Base-by-base conservation (phyloP, 2,888 invertebrate species). In the Heliothis peltigera region DNA sequence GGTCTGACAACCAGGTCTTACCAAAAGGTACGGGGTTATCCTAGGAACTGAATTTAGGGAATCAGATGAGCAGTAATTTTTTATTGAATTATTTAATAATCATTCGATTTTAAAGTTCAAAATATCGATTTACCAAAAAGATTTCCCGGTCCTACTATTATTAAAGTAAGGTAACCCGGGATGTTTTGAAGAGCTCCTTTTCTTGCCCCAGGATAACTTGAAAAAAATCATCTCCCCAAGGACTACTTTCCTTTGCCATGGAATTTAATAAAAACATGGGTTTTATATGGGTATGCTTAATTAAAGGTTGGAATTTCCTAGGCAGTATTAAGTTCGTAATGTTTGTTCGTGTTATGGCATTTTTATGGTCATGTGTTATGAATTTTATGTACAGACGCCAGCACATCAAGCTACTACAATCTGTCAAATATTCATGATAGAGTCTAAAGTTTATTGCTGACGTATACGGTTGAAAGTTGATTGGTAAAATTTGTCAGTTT, bases 191-290 rank as follows among this genome's bases (percentile, higher is more conserved):
- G 55, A 64, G 43, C 44, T 17, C 62, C 70, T 76, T 63, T 51
- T 32, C 53, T 21, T n/a, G 57, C 52, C 47, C 60, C 32, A n/a
- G 21, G 51, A 62, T 49, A 25, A 17, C 48, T 25, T 59, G 49
- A 73, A 64, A 69, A 67, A 72, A 68, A 77, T 51, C 55, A 32
- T 1, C 59, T 4, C 42, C 28, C 6, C 58, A 42, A 51, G 54
- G 55, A 48, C 64, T 51, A 52, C 47, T 51, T 62, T 54, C 19
- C 28, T 52, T 51, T 48, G 19, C 65, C 21, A 53, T 43, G 69
- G 81, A 80, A 79, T 79, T 78, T 80, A 80, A 80, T 79, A 78
- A 70, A n/a, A 71, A 75, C 81, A 79, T 68, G 59, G 62, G 32
- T 52, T 73, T 77, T 70, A 56, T 61, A 65, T 51, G 42, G 18